Percentiles rank a stretch among this genome's conserved stretches.
Conservation (phyloP, 2,797 vertebrate genomes). For the Lutjanus campechanus region DNA sequence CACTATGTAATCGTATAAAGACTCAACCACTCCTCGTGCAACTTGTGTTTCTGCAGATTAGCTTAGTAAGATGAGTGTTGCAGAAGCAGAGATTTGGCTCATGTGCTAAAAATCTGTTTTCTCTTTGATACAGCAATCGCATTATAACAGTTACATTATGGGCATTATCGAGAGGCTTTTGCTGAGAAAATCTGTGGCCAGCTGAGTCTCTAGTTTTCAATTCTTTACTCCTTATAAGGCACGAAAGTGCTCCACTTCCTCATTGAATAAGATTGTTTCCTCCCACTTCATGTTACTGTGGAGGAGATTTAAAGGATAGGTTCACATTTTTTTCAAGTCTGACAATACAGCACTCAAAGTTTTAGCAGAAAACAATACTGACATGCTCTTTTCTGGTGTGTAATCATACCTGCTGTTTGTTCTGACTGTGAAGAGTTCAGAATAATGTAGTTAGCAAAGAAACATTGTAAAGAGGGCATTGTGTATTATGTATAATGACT, state of each 20-base stretch:
- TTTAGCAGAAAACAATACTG: not conserved
- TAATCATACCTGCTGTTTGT: not conserved
- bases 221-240: conserved; percentile 61
- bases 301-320: not conserved
- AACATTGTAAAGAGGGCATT: not conserved
- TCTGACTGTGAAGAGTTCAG: not conserved
- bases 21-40: not conserved
- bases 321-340: not conserved
- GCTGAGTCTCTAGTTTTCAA: not conserved
- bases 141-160: not conserved
- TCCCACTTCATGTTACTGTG: conserved; percentile 13
- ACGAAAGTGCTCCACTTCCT: conserved; percentile 60
- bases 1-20: not conserved
- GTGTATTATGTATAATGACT: not conserved
- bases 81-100: not conserved
- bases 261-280: conserved; percentile 21
- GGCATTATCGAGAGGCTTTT: not conserved
- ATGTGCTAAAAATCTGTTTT: not conserved
- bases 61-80: not conserved
- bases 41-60: not conserved
- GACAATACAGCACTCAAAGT: not conserved
- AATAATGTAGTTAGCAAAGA: not conserved
- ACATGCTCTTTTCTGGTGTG: not conserved
- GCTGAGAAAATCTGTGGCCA: not conserved
- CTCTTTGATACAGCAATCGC: not conserved